These are phyloP conservation scores for Andrena marginata DNA, from an alignment of 2,888 invertebrate genomes.

Conservation along the genomic window DNA sequence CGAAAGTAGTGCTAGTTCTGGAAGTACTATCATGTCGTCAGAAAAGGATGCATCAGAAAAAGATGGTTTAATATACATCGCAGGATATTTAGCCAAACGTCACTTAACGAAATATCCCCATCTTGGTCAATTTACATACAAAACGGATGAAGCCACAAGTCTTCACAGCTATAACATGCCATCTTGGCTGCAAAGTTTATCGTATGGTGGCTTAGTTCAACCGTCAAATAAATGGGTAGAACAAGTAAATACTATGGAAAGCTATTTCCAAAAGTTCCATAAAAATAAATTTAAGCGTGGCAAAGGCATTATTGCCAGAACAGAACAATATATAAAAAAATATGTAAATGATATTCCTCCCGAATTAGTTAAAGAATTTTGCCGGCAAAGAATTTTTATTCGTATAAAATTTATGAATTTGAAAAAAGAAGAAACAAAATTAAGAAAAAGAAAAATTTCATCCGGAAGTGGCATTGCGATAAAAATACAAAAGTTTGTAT, in stretches of 20 bases:
- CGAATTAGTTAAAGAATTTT: background rate
- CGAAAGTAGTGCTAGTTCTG: slow-evolving; percentile 6
- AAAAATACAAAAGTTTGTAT: background rate
- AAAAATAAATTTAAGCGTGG: background rate
- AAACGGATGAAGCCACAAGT: slow-evolving; percentile 9
- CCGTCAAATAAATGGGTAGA: background rate
- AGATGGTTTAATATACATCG: slow-evolving; percentile 4
- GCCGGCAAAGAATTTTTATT: background rate
- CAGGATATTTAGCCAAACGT: background rate
- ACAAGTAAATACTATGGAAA: background rate
- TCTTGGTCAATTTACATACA: slow-evolving; percentile 3
- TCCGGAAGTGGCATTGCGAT: background rate
- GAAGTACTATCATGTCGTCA: background rate
- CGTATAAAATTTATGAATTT: background rate
- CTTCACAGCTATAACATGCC: slow-evolving; percentile 1
- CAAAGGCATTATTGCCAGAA: background rate
- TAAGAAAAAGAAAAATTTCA: background rate
- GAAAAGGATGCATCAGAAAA: background rate
- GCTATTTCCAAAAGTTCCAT: background rate
- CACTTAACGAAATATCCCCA: slow-evolving; percentile 12
- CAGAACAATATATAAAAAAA: background rate
- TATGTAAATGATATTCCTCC: background rate
- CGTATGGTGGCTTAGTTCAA: background rate
- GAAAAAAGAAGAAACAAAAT: background rate
- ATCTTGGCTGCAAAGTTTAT: background rate